Evolutionary conservation across 2,113 vertebrate genomes (phyloP), one percentile per base, ranked within the genome.

Genomic region (Nipponia nippon): DNA sequence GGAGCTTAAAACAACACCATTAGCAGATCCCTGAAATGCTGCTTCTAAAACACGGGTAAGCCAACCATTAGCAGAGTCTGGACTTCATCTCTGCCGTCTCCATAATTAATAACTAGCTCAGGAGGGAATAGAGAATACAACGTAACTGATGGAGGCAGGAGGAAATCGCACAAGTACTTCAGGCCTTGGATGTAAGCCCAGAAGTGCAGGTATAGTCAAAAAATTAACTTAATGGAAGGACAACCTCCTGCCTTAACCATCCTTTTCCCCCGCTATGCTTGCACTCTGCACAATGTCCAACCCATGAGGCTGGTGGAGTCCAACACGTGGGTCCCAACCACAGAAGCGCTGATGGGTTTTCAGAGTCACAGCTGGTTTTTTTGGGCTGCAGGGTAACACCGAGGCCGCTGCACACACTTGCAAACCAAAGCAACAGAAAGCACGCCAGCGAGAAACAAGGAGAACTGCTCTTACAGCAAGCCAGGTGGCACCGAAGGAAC

Each of bases 71-170:
- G 92, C 76, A 86, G 69, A 95, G 47, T 8, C 91, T 79, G 94
- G 89, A 62, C 32, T 94, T 89, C 77, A 69, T 94, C 92, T 90
- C 81, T 72, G 94, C 65, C 52, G 90, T 34, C 56, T 95, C 92
- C 89, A 90, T 97, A 95, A 95, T 97, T 95, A 97, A 96, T 92
- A 96, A 97, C 61, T 10, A 92, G 95, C 80, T 92, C 90, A 83
- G 63, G 58, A 84, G 89, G 81, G 94, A 97, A 93, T 10, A 66
- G 61, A 80, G 61, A 93, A 70, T 15, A 81, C 66, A 78, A 23
- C 65, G 2, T 47, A 67, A 56, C 83, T 42, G 72, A 92, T 53
- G 83, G 83, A 91, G 69, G 62, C 61, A 81, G 91, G 65, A 94
- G 44, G 80, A 90, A 96, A 90, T 55, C 1, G 0, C 55, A 13